Conservation (phyloP, 2,797 vertebrate genomes). For the Delichon dasypus region DNA sequence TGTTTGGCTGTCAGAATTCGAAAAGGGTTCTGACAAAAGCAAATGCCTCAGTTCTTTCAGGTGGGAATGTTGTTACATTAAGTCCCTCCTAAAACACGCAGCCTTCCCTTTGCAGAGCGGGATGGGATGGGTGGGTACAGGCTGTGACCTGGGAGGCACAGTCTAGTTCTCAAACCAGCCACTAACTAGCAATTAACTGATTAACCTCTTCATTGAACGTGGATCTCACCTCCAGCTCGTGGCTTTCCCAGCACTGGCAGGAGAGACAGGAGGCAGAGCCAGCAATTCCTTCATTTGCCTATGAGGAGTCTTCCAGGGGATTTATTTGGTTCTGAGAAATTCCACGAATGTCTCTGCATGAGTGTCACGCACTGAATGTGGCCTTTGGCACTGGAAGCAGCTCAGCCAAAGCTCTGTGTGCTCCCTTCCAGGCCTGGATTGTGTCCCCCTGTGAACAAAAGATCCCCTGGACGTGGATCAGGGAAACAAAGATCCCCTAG, state of each 20-base stretch:
- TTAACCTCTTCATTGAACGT: background rate
- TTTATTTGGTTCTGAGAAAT: background rate
- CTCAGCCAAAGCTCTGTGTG: background rate
- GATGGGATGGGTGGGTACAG: background rate
- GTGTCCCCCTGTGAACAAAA: no score
- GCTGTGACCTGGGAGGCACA: no score
- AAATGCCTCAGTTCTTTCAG: background rate
- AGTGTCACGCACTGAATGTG: background rate
- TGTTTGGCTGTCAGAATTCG: background rate
- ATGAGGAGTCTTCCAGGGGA: background rate
- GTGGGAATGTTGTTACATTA: background rate
- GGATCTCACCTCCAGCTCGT: background rate
- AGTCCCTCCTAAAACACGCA: fast-evolving
- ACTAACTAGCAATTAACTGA: background rate
- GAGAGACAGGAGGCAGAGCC: background rate
- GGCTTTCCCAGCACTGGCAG: background rate
- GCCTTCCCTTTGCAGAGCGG: background rate
- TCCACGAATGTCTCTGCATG: background rate
- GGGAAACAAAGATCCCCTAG: background rate
- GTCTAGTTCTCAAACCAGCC: fast-evolving
- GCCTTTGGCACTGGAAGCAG: background rate
- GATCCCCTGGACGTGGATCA: background rate
- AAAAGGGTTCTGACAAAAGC: background rate
- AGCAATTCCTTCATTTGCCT: background rate
- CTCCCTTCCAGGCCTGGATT: background rate